Conservation (phyloP, 2,797 vertebrate species). For the Pseudomugil tenellus region DNA sequence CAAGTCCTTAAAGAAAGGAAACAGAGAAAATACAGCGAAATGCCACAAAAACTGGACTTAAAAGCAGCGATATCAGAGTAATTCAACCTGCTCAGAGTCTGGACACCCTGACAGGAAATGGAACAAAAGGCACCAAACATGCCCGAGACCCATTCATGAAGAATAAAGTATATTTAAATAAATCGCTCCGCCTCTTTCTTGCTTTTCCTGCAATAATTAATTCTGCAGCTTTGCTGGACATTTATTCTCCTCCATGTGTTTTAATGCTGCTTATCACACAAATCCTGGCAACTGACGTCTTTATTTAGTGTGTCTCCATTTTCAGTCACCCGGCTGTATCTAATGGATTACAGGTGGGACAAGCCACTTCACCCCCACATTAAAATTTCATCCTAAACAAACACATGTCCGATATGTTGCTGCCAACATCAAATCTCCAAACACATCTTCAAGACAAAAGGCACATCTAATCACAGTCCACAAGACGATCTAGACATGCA, state of each 20-base stretch:
- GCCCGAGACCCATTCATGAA: no score
- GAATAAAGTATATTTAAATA: no score
- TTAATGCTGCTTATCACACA: background rate
- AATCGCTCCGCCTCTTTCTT: background rate
- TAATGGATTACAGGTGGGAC: conserved; percentile 29
- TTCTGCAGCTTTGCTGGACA: background rate
- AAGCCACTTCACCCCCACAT: conserved; percentile 36
- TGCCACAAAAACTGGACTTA: background rate
- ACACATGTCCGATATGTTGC: conserved; percentile 16
- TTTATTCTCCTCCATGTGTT: background rate
- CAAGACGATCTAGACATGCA: conserved; percentile 48
- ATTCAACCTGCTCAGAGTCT: background rate
- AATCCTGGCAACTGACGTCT: background rate
- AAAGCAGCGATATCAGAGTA: background rate
- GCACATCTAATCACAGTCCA: conserved; percentile 46
- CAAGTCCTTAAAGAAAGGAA: background rate
- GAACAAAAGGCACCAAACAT: background rate
- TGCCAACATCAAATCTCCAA: conserved; percentile 18
- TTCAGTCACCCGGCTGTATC: conserved; percentile 12
- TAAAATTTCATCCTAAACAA: conserved; percentile 28
- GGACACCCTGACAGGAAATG: background rate
- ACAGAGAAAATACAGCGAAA: background rate
- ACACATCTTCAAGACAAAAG: conserved; percentile 56
- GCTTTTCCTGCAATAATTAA: background rate
- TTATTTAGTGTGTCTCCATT: background rate